A percentile compares a stretch with the other conserved stretches of the same genome.
Conservation (phyloP, 2,113 vertebrate species). For the Probosciger aterrimus region DNA sequence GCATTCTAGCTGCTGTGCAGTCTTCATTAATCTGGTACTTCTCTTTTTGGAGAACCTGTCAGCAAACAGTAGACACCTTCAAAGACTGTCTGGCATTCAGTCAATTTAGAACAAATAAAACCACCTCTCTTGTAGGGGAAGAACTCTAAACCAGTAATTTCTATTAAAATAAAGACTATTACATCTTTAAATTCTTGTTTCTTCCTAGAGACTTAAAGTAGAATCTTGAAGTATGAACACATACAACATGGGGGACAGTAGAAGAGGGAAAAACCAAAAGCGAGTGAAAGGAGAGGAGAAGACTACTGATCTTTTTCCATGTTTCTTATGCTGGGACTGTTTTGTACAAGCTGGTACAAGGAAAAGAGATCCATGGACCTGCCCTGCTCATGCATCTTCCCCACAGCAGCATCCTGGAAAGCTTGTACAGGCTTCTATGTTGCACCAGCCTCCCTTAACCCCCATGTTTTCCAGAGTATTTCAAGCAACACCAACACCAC, state of each 20-base stretch:
- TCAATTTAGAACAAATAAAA: background rate
- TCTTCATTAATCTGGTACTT: background rate
- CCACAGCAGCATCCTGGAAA: background rate
- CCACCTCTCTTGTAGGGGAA: background rate
- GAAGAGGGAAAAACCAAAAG: background rate
- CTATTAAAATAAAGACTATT: background rate
- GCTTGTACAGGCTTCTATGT: background rate
- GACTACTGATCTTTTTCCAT: background rate
- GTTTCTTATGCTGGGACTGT: background rate
- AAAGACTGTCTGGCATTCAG: background rate
- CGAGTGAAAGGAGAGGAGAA: background rate
- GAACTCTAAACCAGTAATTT: background rate
- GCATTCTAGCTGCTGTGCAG: background rate
- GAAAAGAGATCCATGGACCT: background rate
- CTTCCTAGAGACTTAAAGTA: background rate
- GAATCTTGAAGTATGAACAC: background rate
- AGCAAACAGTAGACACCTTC: background rate
- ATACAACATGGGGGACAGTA: background rate
- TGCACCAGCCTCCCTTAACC: background rate
- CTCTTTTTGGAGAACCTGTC: background rate
- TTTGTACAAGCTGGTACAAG: background rate
- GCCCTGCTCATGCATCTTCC: background rate
- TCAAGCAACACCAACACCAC: background rate
- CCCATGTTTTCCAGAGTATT: background rate
- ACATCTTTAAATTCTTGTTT: background rate